Conservation (phyloP, 2,888 invertebrate species). For the Acanthosepion pharaonis region DNA sequence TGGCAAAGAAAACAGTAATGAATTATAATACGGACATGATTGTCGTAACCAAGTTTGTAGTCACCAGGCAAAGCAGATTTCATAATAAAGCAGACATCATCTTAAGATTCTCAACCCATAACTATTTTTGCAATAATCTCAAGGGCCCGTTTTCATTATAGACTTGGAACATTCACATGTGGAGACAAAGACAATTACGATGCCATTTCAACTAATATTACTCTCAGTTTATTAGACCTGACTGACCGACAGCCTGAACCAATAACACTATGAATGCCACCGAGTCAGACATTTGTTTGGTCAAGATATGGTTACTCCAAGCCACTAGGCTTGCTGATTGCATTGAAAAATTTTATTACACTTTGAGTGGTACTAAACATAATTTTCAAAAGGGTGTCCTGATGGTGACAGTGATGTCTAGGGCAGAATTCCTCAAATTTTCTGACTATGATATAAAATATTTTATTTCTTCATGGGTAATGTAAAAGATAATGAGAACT, state of each 20-base stretch:
- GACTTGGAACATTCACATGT: background rate
- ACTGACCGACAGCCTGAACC: background rate
- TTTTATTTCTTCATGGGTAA: background rate
- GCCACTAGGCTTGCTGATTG: background rate
- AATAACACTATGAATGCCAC: background rate
- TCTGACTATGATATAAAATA: background rate
- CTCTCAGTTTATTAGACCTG: background rate
- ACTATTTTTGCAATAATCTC: no score
- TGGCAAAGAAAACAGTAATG: no score
- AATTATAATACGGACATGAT: no score
- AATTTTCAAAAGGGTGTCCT: background rate
- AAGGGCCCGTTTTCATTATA: background rate
- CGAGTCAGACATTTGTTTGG: background rate
- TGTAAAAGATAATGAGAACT: background rate
- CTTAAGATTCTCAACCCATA: no score
- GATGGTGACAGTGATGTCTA: background rate
- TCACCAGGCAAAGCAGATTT: no score
- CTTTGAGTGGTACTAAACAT: conserved; percentile 11
- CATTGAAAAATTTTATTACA: background rate
- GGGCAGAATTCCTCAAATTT: background rate
- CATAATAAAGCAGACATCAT: no score
- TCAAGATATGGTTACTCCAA: background rate
- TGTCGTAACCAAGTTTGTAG: no score
- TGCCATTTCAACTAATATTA: background rate
- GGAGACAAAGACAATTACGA: background rate